phyloP scores from a whole-genome alignment of 1,140 invertebrate genomes.

The Melanaphis sacchari region DNA sequence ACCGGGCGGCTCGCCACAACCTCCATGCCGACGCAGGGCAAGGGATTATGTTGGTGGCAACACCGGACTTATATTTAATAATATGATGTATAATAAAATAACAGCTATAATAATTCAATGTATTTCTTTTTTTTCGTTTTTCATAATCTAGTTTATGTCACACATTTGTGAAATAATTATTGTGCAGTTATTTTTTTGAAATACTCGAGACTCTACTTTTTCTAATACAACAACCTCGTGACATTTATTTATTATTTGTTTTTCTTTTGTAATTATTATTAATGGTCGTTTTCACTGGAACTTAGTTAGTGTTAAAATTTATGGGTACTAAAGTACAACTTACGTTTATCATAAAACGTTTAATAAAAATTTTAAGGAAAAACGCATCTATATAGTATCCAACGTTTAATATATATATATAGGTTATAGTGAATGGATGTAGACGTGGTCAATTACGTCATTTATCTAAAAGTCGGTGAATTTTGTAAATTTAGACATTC shows the following conservation, averaged over 20 bases:
- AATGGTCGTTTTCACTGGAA: neutral
- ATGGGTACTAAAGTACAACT: neutral
- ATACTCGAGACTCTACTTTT: neutral
- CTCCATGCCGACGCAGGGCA: neutral
- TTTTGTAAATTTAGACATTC: no score
- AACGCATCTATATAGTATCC: neutral
- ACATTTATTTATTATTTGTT: conserved; percentile 10
- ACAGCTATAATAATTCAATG: neutral
- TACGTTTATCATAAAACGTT: neutral
- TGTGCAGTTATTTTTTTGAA: neutral
- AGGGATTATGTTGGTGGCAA: neutral
- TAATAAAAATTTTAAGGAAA: neutral
- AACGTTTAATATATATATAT: neutral
- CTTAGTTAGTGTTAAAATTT: neutral
- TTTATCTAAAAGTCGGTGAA: no score
- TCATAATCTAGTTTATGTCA: conserved; percentile 12
- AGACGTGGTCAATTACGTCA: no score
- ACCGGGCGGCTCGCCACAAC: neutral
- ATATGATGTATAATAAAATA: neutral
- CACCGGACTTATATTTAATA: neutral
- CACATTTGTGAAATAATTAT: conserved; percentile 4
- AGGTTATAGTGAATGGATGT: no score
- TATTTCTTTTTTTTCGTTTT: neutral
- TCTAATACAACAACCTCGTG: neutral
- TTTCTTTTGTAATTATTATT: conserved; percentile 1